Percentiles rank a stretch among this genome's conserved stretches.
These are phyloP conservation scores for Melanerpes aurifrons DNA, from an alignment of 2,113 vertebrate genomes.

Conservation along the genomic window DNA sequence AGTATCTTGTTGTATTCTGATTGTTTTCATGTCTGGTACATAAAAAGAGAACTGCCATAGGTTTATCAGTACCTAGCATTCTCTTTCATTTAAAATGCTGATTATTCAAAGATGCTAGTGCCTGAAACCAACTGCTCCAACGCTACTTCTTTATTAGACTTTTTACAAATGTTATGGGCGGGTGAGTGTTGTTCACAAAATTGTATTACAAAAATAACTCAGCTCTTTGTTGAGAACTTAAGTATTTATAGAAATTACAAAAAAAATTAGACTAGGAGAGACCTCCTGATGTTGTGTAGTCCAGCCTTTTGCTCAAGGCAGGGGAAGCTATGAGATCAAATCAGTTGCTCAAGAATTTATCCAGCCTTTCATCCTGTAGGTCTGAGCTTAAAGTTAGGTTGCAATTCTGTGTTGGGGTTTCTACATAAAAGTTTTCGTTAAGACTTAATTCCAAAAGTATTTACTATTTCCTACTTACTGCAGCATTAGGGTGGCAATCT, in stretches of 20 bases:
- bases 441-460: not conserved
- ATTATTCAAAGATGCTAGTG: not conserved
- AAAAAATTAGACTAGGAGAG: not conserved
- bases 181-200: not conserved
- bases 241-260: not conserved
- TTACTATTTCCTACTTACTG: not conserved
- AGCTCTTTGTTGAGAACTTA: not conserved
- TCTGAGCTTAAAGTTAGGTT: not conserved
- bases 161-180: not conserved
- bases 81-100: constrained; percentile 28
- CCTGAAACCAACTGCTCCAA: not conserved
- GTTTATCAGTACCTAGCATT: constrained; percentile 49
- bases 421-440: not conserved
- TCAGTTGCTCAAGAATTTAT: not conserved
- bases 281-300: not conserved
- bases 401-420: not conserved
- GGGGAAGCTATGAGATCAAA: not conserved
- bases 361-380: not conserved
- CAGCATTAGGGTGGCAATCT: not conserved
- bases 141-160: not conserved
- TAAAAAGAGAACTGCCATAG: constrained; percentile 51
- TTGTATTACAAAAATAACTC: not conserved
- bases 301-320: not conserved
- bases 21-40: constrained; percentile 42
- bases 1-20: constrained; percentile 15